Conservation (phyloP, 64 coral and sea anemone genomes). For the Orbicella faveolata region DNA sequence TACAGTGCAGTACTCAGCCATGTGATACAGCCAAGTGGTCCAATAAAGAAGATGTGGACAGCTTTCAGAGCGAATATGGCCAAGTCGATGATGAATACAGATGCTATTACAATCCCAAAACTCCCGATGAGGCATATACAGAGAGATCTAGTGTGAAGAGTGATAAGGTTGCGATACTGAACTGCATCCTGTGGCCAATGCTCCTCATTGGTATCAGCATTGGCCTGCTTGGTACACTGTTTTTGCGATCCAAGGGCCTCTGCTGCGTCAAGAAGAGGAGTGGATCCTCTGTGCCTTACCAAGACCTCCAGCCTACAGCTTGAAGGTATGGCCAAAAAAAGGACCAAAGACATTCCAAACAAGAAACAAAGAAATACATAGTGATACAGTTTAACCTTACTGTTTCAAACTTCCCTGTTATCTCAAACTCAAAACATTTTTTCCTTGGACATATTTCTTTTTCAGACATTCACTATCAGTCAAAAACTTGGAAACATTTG, state of each 20-base stretch:
- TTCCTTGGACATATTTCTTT: too few species aligned
- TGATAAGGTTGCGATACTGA: slow-evolving; percentile 34
- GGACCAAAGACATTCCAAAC: too few species aligned
- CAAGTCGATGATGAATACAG: background rate
- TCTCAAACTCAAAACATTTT: too few species aligned
- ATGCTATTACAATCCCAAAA: slow-evolving; percentile 61
- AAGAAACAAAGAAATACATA: too few species aligned
- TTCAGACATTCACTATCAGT: too few species aligned
- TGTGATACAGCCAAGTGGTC: background rate
- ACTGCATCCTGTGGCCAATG: slow-evolving; percentile 59
- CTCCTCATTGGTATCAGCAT: background rate
- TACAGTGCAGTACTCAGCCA: slow-evolving; percentile 43
- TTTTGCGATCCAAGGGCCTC: slow-evolving; percentile 9
- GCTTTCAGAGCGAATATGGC: background rate
- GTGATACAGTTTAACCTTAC: too few species aligned
- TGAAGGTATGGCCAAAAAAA: background rate
- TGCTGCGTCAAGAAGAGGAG: slow-evolving; percentile 3
- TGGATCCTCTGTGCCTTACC: slow-evolving; percentile 10
- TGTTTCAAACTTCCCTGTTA: too few species aligned
- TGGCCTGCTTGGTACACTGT: background rate
- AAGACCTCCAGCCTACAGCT: slow-evolving; percentile 13
- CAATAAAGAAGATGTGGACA: background rate
- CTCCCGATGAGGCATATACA: slow-evolving; percentile 21
- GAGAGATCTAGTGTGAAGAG: background rate
- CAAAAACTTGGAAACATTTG: too few species aligned